Conservation (phyloP, 2,113 vertebrate genomes). For the Ailuropoda melanoleuca region DNA sequence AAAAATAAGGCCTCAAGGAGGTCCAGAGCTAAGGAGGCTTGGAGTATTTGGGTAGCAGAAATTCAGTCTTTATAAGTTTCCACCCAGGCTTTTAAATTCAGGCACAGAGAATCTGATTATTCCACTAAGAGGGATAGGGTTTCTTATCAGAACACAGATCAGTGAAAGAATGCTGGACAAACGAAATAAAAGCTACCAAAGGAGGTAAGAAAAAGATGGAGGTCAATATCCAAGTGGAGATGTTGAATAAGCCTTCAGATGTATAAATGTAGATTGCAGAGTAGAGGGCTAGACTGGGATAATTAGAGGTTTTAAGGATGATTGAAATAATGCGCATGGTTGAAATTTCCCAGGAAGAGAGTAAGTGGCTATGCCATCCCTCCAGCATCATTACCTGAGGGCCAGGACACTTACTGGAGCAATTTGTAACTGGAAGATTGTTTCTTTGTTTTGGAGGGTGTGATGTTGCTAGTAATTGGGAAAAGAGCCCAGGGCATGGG, state of each 20-base stretch:
- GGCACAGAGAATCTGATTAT: not conserved
- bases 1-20: not conserved
- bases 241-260: constrained; percentile 10
- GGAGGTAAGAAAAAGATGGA: not conserved
- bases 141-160: not conserved
- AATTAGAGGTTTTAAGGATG: not conserved
- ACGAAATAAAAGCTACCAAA: not conserved
- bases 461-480: not conserved
- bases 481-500: not conserved
- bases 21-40: not conserved
- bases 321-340: not conserved
- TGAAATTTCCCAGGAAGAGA: constrained; percentile 26
- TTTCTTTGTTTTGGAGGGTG: not conserved
- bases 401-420: not conserved
- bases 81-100: not conserved
- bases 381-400: not conserved
- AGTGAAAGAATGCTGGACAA: constrained; percentile 6
- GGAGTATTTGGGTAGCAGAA: not conserved
- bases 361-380: not conserved
- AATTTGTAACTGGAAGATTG: not conserved
- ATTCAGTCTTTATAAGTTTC: not conserved
- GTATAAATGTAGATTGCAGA: not conserved
- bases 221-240: not conserved
- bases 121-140: not conserved
- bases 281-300: not conserved